Base-by-base conservation (phyloP, 2,888 invertebrate genomes). In the Gisinianus flammeolus region DNA sequence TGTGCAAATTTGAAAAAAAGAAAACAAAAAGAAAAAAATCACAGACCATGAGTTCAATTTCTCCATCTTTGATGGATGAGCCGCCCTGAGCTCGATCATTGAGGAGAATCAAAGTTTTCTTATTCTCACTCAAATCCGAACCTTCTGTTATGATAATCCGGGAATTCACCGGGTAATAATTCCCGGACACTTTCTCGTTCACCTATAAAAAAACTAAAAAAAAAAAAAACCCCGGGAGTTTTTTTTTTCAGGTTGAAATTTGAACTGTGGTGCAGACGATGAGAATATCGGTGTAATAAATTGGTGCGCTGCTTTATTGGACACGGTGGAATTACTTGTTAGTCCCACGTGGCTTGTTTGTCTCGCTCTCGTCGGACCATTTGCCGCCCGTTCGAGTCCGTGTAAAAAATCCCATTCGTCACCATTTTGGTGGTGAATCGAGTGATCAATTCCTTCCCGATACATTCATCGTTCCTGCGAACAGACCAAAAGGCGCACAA, bases 371-470 rank as follows among this genome's bases (percentile, higher is more conserved):
- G 89, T 85, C 91, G 90, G 30, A 97, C 85, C 87, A 93, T 91
- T 87, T 97, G 94, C 19, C 98, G 89, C 0, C 97, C 98, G 87
- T 98, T 99, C 0, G 96, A 93, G 86, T 98, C 98, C 0, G 98
- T 98, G 86, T 92, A 96, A 86, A 98, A 98, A 0, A 88, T 88
- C 0, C 90, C 90, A 0, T 90, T 88, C 0, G 91, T 91, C 0
- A 89, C 85, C 0, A 95, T 86, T 83, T 90, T 88, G 0, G 92
- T 91, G 8, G 88, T 88, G 85, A 93, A 97, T 76, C 91, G 90
- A 0, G 92, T 90, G 0, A 98, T 89, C 0, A 96, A 89, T 87
- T 98, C 98, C 86, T 94, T 96, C 0, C 97, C 96, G 2, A 90
- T 85, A 0, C 69, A n/a, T 73, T 58, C 28, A 73, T 16, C 3